phyloP scores from a whole-genome alignment of 1,140 invertebrate species.

The Rhagoletis zephyria region DNA sequence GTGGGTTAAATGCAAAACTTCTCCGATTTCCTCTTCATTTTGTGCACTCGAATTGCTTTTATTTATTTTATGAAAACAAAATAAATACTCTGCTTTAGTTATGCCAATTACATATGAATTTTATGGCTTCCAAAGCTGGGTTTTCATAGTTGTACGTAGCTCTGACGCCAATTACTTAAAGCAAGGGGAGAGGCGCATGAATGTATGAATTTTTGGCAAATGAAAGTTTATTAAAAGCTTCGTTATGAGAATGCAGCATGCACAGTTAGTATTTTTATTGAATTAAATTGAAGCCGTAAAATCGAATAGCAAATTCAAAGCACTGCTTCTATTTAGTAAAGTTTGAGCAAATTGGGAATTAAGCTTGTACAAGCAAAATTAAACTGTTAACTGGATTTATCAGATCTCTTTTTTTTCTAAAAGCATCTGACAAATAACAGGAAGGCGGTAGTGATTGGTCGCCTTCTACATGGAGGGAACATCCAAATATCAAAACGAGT shows the following conservation, averaged over 20 bases:
- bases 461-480: no score
- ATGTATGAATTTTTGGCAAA: neutral
- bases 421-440: no score
- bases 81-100: constrained; percentile 22
- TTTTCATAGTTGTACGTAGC: neutral
- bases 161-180: constrained; percentile 25
- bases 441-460: no score
- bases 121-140: constrained; percentile 12
- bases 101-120: constrained; percentile 17
- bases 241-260: neutral
- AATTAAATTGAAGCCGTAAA: neutral
- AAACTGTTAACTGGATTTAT: no score
- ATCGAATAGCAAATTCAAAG: neutral
- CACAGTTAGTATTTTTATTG: neutral
- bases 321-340: neutral
- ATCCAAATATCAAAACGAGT: no score
- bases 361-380: no score
- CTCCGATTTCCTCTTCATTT: constrained; percentile 14
- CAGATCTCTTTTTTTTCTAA: no score
- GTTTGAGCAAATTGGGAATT: no score
- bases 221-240: constrained; percentile 38
- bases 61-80: neutral
- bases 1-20: neutral
- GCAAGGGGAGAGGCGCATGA: neutral
- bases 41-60: neutral